Conservation (phyloP, 2,888 invertebrate genomes). For the Coleophora deauratella region DNA sequence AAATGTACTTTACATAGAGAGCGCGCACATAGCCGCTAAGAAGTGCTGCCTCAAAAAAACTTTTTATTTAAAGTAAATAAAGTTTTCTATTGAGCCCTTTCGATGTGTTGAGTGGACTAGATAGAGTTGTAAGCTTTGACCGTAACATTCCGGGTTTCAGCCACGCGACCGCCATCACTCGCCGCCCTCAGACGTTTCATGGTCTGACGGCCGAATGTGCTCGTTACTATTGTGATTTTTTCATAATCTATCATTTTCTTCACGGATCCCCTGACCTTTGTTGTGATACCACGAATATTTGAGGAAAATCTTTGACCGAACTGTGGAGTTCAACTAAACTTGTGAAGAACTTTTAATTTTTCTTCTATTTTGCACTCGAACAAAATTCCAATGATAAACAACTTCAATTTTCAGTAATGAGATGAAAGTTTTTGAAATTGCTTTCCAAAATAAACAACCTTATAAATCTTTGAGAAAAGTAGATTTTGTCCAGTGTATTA, state of each 20-base stretch:
- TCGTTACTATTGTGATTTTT: slow-evolving; percentile 53
- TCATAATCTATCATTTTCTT: slow-evolving; percentile 60
- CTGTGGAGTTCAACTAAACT: too few relatives aligned
- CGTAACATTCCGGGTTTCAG: slow-evolving; percentile 51
- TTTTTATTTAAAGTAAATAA: slow-evolving; percentile 40
- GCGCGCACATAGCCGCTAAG: slow-evolving; percentile 12
- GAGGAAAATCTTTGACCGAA: too few relatives aligned
- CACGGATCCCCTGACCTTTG: slow-evolving; percentile 41
- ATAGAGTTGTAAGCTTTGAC: slow-evolving; percentile 50
- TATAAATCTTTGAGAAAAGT: too few relatives aligned
- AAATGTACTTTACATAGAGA: slow-evolving; percentile 30
- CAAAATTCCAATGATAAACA: too few relatives aligned
- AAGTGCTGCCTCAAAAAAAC: neutral
- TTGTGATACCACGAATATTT: slow-evolving; percentile 22
- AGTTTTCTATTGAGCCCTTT: slow-evolving; percentile 40
- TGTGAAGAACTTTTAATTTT: too few relatives aligned
- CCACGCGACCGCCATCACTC: slow-evolving; percentile 48
- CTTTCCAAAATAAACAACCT: too few relatives aligned
- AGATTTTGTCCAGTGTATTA: too few relatives aligned
- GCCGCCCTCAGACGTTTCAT: slow-evolving; percentile 55
- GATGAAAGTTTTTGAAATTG: too few relatives aligned
- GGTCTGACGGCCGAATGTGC: slow-evolving; percentile 37
- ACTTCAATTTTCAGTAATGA: too few relatives aligned
- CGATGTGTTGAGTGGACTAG: slow-evolving; percentile 39
- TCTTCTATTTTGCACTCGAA: too few relatives aligned